phyloP scores from a whole-genome alignment of 1,140 invertebrate genomes.

The Bilobella aurantiaca region DNA sequence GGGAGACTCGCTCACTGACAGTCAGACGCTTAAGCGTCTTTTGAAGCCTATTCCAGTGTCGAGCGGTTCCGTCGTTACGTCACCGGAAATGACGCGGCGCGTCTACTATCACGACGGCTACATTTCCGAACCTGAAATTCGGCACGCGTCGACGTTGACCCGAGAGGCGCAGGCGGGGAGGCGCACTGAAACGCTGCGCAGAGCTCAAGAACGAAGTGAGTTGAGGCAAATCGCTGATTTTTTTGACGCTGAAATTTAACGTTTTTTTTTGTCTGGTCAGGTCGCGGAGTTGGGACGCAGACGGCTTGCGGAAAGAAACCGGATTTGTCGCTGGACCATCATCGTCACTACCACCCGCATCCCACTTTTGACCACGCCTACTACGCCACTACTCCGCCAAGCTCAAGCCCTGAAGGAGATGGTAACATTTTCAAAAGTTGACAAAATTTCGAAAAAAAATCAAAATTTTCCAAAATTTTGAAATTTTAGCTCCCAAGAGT shows the following conservation, averaged over 20 bases:
- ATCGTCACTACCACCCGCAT: slow-evolving; percentile 67
- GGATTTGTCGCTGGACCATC: slow-evolving; percentile 45
- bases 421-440: slow-evolving; percentile 17
- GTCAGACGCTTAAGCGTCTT: slow-evolving; percentile 83
- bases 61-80: slow-evolving; percentile 68
- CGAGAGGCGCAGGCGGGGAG: slow-evolving; percentile 36
- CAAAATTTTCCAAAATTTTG: background rate
- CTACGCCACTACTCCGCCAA: slow-evolving; percentile 75
- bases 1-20: slow-evolving; percentile 46
- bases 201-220: slow-evolving; percentile 33
- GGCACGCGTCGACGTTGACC: slow-evolving; percentile 36
- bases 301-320: slow-evolving; percentile 40
- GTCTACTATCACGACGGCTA: slow-evolving; percentile 40
- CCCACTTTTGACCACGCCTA: slow-evolving; percentile 87
- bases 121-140: slow-evolving; percentile 33
- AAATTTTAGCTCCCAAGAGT: slow-evolving; percentile 27
- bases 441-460: background rate
- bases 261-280: slow-evolving; percentile 13
- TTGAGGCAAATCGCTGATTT: background rate
- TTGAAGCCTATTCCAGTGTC: slow-evolving; percentile 70
- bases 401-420: slow-evolving; percentile 52
- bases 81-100: slow-evolving; percentile 71
- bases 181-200: slow-evolving; percentile 22
- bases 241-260: background rate
- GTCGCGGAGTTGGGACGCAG: slow-evolving; percentile 34